phyloP scores from a whole-genome alignment of 2,888 invertebrate species.

The Automeris io region DNA sequence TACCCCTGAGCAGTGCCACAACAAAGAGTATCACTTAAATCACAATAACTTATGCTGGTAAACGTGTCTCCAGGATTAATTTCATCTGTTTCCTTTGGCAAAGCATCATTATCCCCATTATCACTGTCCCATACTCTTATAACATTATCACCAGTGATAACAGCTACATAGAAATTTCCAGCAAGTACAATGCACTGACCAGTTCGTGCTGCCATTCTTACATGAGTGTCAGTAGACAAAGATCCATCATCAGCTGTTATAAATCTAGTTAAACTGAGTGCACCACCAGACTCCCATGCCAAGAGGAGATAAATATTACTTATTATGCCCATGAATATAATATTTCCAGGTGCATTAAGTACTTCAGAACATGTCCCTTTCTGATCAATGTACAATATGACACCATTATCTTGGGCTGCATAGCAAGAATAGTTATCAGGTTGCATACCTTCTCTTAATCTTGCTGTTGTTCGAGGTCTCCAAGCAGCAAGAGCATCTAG shows the following conservation, averaged over 20 bases:
- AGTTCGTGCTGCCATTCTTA: constrained; percentile 68
- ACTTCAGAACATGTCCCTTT: constrained; percentile 90
- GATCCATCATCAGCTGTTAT: constrained; percentile 59
- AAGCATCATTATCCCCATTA: constrained; percentile 92
- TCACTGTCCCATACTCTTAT: constrained; percentile 96
- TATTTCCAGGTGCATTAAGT: constrained; percentile 83
- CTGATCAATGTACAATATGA: constrained; percentile 89
- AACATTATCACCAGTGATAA: constrained; percentile 82
- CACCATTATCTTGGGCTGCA: constrained; percentile 85
- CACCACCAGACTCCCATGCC: constrained; percentile 70
- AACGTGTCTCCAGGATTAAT: constrained; percentile 78
- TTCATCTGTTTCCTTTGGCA: constrained; percentile 79
- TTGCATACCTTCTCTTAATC: constrained; percentile 78
- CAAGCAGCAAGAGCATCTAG: constrained; percentile 91
- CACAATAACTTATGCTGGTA: constrained; percentile 83
- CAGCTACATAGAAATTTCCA: constrained; percentile 63
- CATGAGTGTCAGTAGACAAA: constrained; percentile 67
- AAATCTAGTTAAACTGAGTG: constrained; percentile 67
- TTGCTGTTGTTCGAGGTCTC: constrained; percentile 90
- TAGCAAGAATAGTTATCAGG: constrained; percentile 87
- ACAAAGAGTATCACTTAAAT: constrained; percentile 86
- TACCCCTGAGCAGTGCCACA: constrained; percentile 94
- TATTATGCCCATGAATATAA: constrained; percentile 64
- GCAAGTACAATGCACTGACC: constrained; percentile 64
- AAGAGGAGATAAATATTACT: constrained; percentile 60